Evolutionary conservation across 2,888 invertebrate species (phyloP).

Genomic region (Caenorhabditis drosophilae): DNA sequence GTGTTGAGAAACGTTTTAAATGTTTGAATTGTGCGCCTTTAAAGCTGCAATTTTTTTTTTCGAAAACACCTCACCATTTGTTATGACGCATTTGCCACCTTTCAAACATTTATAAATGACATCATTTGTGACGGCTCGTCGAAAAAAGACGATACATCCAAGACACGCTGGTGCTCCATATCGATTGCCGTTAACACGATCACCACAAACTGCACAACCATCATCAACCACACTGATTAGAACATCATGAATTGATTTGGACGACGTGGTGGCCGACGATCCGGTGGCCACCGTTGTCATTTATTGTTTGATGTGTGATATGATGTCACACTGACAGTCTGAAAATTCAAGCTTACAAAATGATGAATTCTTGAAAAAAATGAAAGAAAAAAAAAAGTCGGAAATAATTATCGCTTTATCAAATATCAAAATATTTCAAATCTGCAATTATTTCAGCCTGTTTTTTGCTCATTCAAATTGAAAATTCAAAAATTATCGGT

Average conservation of each 20-base stretch:
- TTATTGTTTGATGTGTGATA: not conserved
- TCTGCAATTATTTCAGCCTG: too few relatives aligned
- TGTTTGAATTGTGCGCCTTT: too few relatives aligned
- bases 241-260: not conserved
- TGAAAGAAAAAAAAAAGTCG: too few relatives aligned
- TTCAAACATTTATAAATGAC: constrained; percentile 47
- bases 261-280: constrained; percentile 6
- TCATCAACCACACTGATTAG: not conserved
- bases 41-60: not conserved
- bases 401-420: too few relatives aligned
- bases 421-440: too few relatives aligned
- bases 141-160: constrained; percentile 54
- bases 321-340: too few relatives aligned
- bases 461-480: too few relatives aligned
- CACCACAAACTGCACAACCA: constrained; percentile 51
- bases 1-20: too few relatives aligned
- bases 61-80: constrained; percentile 30
- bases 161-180: constrained; percentile 55
- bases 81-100: constrained; percentile 41
- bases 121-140: constrained; percentile 48
- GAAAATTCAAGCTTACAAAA: too few relatives aligned
- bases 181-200: constrained; percentile 43
- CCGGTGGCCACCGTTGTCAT: constrained; percentile 10
- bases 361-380: not conserved
- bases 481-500: too few relatives aligned